phyloP scores from a whole-genome alignment of 2,797 vertebrate genomes.

The Phalanger gymnotis region DNA sequence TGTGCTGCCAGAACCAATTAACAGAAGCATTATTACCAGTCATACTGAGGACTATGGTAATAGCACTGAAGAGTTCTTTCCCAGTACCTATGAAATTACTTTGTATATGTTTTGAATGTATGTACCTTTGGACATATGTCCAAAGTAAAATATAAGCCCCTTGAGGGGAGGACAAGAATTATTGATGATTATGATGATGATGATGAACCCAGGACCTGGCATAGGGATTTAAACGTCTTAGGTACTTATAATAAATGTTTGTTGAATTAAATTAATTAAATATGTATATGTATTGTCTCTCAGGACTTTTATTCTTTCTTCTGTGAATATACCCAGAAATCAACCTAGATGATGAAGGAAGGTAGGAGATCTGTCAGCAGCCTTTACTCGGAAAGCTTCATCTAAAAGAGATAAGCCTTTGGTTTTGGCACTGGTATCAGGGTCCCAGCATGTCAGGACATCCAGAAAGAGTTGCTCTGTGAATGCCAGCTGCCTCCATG shows the following conservation, averaged over 20 bases:
- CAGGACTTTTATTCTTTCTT: neutral
- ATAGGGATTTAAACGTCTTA: neutral
- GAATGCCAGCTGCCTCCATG: neutral
- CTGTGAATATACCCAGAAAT: neutral
- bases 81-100: neutral
- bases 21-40: constrained; percentile 46
- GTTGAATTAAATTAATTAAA: neutral
- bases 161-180: neutral
- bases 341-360: neutral
- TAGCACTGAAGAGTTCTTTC: neutral
- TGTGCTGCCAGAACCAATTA: constrained; percentile 67
- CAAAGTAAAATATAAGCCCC: neutral
- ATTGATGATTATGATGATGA: neutral
- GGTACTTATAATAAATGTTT: neutral
- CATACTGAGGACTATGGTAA: constrained; percentile 1
- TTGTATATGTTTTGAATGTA: neutral
- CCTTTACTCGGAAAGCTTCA: neutral
- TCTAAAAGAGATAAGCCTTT: neutral
- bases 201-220: neutral
- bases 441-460: neutral
- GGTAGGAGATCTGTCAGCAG: neutral
- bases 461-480: neutral
- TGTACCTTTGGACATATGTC: neutral
- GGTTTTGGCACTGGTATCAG: neutral
- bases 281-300: neutral